Evolutionary conservation across 2,888 invertebrate species (phyloP).

Genomic region (Apamea crenata): DNA sequence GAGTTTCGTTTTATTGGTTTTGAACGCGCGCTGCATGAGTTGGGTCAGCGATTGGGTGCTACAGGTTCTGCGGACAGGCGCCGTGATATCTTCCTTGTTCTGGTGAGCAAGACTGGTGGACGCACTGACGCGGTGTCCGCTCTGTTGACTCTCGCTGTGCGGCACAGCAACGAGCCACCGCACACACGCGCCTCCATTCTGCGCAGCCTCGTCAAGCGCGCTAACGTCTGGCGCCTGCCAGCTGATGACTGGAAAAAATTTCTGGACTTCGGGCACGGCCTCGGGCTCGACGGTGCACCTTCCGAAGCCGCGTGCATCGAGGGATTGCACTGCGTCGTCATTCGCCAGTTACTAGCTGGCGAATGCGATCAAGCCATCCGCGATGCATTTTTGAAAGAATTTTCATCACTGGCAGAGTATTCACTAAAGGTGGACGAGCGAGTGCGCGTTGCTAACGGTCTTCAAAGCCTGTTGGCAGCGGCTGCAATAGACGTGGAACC

Average conservation of each 20-base stretch:
- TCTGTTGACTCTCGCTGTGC: slow-evolving; percentile 73
- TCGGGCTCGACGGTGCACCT: slow-evolving; percentile 78
- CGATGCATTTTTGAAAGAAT: slow-evolving; percentile 71
- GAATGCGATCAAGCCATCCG: slow-evolving; percentile 63
- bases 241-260: slow-evolving; percentile 74
- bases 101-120: slow-evolving; percentile 82
- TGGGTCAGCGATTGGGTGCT: slow-evolving; percentile 44
- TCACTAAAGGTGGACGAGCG: slow-evolving; percentile 72
- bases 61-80: too few species aligned
- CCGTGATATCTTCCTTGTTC: slow-evolving; percentile 78
- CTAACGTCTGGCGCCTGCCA: slow-evolving; percentile 79
- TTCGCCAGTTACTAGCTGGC: slow-evolving; percentile 73
- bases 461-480: slow-evolving; percentile 68
- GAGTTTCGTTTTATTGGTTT: slow-evolving; percentile 75
- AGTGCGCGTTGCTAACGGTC: slow-evolving; percentile 58
- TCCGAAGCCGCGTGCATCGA: slow-evolving; percentile 76
- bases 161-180: slow-evolving; percentile 77
- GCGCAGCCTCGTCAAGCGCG: slow-evolving; percentile 81
- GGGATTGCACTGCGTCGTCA: slow-evolving; percentile 79
- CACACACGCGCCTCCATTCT: slow-evolving; percentile 79
- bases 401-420: slow-evolving; percentile 76
- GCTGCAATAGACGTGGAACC: slow-evolving; percentile 60
- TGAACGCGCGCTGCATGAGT: slow-evolving; percentile 71
- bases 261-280: slow-evolving; percentile 74
- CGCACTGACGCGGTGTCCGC: slow-evolving; percentile 71